Evolutionary conservation across 2,888 invertebrate species (phyloP), one percentile per base, ranked within the genome.

Genomic region (Drosophila helvetica): DNA sequence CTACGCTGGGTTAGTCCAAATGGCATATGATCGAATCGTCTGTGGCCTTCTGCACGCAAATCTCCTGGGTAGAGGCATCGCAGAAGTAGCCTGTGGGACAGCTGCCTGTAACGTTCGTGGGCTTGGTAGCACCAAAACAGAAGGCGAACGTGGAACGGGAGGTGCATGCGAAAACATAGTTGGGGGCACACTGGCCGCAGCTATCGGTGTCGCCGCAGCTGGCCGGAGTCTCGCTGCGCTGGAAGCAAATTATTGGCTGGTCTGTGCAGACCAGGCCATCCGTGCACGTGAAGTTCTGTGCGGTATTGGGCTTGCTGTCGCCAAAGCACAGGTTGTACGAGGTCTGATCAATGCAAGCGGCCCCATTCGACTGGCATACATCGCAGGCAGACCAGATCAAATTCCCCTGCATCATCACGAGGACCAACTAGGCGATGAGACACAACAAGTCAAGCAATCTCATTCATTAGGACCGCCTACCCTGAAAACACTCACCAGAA

Each of bases 161-260:
- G 25, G 88, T 90, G 51, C 91, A 91, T 7, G 91, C 89, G 55
- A 91, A 91, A 0, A 80, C 79, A n/a, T 86, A 75, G 33, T 86
- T 82, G 15, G 50, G 62, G 64, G 88, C 88, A 64, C 91, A 91
- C 3, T 68, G 63, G 0, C 85, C 89, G 68, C 91, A 91, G 61
- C 81, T 88, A 46, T 86, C 88, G 15, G 77, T 81, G 56, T 91
- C 90, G n/a, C 84, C 88, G 67, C 91, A 91, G 50, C 90, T 91
- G 22, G 90, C 86, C 0, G 88, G 81, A 12, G 64, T 70, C 10
- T 78, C 79, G 46, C 80, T 88, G n/a, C 81, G 79, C 67, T 91
- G 91, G 27, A 90, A 91, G 56, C 91, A 91, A 52, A 91, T 87
- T 46, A 74, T 86, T 4, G 86, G 83, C 51, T 78, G 67, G 59